Percentiles rank a stretch among this genome's conserved stretches.
Evolutionary conservation across 2,113 vertebrate species (phyloP).

Genomic region (Bubalus kerabau): DNA sequence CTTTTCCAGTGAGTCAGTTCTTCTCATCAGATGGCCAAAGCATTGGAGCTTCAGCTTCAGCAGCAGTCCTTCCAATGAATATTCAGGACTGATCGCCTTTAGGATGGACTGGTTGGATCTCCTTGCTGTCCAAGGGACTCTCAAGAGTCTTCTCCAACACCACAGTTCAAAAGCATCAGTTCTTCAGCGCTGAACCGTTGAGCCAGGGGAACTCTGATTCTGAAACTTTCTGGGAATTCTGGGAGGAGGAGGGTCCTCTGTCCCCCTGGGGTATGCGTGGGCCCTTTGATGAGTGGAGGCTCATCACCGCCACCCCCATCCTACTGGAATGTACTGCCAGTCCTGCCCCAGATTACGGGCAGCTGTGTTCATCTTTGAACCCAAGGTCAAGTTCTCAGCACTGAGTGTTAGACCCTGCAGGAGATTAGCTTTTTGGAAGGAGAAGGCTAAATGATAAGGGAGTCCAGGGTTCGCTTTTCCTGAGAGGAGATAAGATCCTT

Average conservation of each 20-base stretch:
- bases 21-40: background rate
- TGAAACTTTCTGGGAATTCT: background rate
- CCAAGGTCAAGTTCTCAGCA: background rate
- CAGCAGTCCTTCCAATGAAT: background rate
- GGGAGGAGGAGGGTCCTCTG: background rate
- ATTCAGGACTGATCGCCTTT: background rate
- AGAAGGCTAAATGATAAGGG: background rate
- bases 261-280: background rate
- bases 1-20: background rate
- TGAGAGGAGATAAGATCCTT: background rate
- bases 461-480: slow-evolving; percentile 44
- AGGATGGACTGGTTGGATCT: background rate
- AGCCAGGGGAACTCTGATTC: background rate
- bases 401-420: background rate
- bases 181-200: background rate
- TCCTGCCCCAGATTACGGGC: background rate
- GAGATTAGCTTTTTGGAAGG: slow-evolving; percentile 8
- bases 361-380: slow-evolving; percentile 38
- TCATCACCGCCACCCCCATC: background rate
- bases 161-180: background rate
- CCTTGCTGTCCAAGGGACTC: background rate
- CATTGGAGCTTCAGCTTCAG: background rate
- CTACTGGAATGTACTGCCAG: background rate
- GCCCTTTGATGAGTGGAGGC: background rate
- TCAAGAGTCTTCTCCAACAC: background rate